Evolutionary conservation across 1,140 invertebrate genomes (phyloP), one percentile per base, ranked within the genome.

Genomic region (Drosophila sp.): DNA sequence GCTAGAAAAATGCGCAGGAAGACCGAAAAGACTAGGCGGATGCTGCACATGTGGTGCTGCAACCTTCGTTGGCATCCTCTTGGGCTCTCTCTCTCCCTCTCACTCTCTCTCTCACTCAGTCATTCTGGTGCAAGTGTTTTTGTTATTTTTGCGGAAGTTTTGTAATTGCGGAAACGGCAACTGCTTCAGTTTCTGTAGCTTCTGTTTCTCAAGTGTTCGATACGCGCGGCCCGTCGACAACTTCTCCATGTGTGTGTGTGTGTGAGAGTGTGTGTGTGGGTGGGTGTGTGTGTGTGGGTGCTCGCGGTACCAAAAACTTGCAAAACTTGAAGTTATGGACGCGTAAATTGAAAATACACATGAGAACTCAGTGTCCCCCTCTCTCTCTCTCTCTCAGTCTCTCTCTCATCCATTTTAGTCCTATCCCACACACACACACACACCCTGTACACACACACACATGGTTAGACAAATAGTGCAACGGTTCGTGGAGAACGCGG

Each of bases 261-360:
- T 50, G 17, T 17, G 32, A 11, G 8, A 38, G 35, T 10, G 8
- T 38, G 11, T 38, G 11, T 38, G 1, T 60, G 30, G 32, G 54
- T 57, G 60, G 27, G 60, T 41, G 29, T 32, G 29, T 33, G 47
- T 33, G 11, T 33, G 38, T 1, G 68, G 4, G 17, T 17, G 64
- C 29, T 33, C 54, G 60, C 60, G 71, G 63, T 75, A 79, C 67
- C 69, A 71, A 87, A 50, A 87, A 87, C 79, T 87, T 89, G 76
- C 79, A 83, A 74, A 87, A 87, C 80, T 87, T 89, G 70, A 89
- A 87, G 84, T 87, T 89, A 87, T 89, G 84, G 84, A 89, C 84
- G 85, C 84, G 84, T 87, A 87, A 87, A 87, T 87, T 87, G 84
- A 87, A 87, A 87, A 87, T 89, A 89, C 83, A 87, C 84, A 87